Evolutionary conservation across 2,888 invertebrate species (phyloP).

Genomic region (Silvanus unidentatus): DNA sequence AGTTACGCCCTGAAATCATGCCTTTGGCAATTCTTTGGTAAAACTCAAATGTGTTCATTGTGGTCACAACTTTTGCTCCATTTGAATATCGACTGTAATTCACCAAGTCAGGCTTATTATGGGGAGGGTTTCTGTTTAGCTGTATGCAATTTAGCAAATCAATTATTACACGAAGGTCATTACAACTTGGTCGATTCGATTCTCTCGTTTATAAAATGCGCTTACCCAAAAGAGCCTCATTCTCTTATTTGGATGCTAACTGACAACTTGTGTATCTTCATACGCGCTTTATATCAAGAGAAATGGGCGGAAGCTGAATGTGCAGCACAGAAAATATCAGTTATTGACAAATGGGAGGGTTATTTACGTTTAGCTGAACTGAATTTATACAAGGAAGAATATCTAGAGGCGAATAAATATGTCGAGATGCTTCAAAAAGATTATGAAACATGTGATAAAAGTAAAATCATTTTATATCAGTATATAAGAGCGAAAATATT

Average conservation of each 20-base stretch:
- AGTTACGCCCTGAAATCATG: constrained; percentile 78
- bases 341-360: constrained; percentile 62
- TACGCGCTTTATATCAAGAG: constrained; percentile 46
- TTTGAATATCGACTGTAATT: constrained; percentile 61
- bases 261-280: constrained; percentile 51
- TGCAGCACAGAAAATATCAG: constrained; percentile 61
- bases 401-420: constrained; percentile 41
- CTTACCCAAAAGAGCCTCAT: constrained; percentile 58
- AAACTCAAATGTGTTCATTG: constrained; percentile 75
- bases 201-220: constrained; percentile 56
- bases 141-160: constrained; percentile 60
- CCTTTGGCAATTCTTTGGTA: constrained; percentile 84
- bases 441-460: constrained; percentile 51
- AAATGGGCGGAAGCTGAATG: constrained; percentile 67
- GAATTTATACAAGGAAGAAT: constrained; percentile 52
- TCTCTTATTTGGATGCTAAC: constrained; percentile 63
- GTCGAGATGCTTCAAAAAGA: constrained; percentile 51
- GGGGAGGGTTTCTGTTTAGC: constrained; percentile 66
- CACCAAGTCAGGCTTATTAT: constrained; percentile 47
- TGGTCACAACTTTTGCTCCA: constrained; percentile 74
- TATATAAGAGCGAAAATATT: constrained; percentile 64
- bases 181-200: constrained; percentile 54
- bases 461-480: constrained; percentile 51
- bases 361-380: constrained; percentile 54
- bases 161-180: constrained; percentile 52